Evolutionary conservation across 2,888 invertebrate species (phyloP), one percentile per base, ranked within the genome.

Genomic region (Agonopterix subpropinquella): DNA sequence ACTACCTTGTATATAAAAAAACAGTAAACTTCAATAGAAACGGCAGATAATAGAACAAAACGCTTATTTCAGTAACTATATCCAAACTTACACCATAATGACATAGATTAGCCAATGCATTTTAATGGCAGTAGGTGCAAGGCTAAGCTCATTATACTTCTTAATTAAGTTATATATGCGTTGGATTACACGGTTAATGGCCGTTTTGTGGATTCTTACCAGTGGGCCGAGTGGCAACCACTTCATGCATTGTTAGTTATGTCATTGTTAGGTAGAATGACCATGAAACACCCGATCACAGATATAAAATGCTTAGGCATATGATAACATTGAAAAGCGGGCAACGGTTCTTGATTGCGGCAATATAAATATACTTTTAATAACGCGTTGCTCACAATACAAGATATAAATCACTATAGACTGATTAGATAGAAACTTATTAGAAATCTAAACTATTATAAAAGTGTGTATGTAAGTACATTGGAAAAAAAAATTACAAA

Each of bases 221-320:
- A 45, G 47, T 45, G 13, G 43, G 36, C 11, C 13, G 37, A 18
- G 36, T 53, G 35, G 54, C 50, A 49, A 51, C 44, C 44, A 51
- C 53, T 55, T 50, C 47, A 53, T 53, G 51, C 52, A 53, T 60
- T 61, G 55, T 53, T 58, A 53, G 55, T 61, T 64, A 62, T 62
- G 59, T 63, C 60, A 67, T 63, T 64, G 61, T 58, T 57, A 48
- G 51, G 49, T 50, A 47, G 51, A 54, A 49, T 54, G 64, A 54
- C 65, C 64, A 62, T 67, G 65, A 67, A 64, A 62, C 54, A 43
- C 18, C 48, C 48, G 54, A 60, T 64, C 52, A 52, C 47, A 59
- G 54, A 57, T 59, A 28, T 28, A 60, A 57, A 58, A 49, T 47
- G 47, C 48, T 54, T 51, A 56, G 48, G 52, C 51, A 51, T 58